Conservation (phyloP, 2,888 invertebrate species). For the Cheilosia pagana region DNA sequence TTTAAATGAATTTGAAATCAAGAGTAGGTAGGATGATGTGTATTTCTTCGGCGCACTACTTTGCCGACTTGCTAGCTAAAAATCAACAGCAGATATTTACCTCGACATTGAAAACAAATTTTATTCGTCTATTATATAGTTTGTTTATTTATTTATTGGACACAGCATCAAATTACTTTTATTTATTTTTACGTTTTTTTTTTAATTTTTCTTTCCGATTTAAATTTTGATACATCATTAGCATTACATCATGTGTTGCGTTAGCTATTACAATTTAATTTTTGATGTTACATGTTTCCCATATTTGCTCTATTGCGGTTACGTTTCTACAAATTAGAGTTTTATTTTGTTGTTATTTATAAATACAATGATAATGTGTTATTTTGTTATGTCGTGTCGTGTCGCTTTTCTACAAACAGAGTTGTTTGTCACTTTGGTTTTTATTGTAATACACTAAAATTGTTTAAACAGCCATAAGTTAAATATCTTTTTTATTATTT, state of each 20-base stretch:
- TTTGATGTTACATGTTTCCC: conserved; percentile 32
- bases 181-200: conserved; percentile 14
- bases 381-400: background rate
- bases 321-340: conserved; percentile 14
- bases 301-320: conserved; percentile 46
- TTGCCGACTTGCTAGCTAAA: too few species aligned
- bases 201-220: conserved; percentile 41
- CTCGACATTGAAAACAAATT: conserved; percentile 47
- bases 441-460: conserved; percentile 68
- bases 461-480: conserved; percentile 75
- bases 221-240: conserved; percentile 29
- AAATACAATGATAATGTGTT: conserved; percentile 4
- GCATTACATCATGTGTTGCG: conserved; percentile 45
- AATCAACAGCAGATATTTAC: background rate
- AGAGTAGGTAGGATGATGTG: too few species aligned
- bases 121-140: conserved; percentile 57
- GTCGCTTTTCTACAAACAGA: conserved; percentile 32
- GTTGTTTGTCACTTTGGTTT: conserved; percentile 19
- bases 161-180: conserved; percentile 66
- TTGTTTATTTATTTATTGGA: conserved; percentile 66
- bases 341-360: conserved; percentile 17
- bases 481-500: conserved; percentile 59
- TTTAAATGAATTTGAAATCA: too few species aligned
- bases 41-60: too few species aligned
- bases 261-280: conserved; percentile 36